These are phyloP conservation scores for Melanostoma mellinum DNA, from an alignment of 2,888 invertebrate species.

Conservation along the genomic window DNA sequence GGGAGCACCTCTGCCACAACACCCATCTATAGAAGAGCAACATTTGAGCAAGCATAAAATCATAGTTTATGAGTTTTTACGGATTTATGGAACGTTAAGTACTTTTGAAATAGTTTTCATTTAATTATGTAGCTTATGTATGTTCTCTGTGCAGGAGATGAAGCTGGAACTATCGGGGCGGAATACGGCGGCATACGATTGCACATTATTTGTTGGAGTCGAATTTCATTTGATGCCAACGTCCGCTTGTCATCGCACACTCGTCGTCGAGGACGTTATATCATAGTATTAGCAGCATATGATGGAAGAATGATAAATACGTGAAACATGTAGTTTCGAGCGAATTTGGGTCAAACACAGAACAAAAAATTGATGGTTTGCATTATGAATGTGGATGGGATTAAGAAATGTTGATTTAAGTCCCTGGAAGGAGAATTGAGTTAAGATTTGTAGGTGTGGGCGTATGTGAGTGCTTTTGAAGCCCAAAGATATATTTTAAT, in stretches of 20 bases:
- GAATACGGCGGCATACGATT: constrained; percentile 56
- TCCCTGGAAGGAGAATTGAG: constrained; percentile 72
- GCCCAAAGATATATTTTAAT: constrained; percentile 69
- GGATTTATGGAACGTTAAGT: constrained; percentile 74
- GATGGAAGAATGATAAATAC: constrained; percentile 40
- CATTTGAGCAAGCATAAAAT: constrained; percentile 73
- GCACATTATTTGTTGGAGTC: constrained; percentile 68
- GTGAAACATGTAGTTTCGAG: constrained; percentile 54
- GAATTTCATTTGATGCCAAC: constrained; percentile 69
- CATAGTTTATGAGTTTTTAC: constrained; percentile 73
- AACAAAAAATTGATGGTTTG: constrained; percentile 31
- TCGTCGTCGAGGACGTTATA: constrained; percentile 47
- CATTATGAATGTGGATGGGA: constrained; percentile 39
- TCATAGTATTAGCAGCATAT: constrained; percentile 51
- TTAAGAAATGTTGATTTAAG: constrained; percentile 73
- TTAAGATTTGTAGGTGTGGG: constrained; percentile 70
- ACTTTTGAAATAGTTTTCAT: constrained; percentile 73
- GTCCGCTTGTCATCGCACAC: constrained; percentile 67
- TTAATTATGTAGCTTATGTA: constrained; percentile 73
- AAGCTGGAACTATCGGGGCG: constrained; percentile 25
- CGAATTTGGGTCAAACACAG: constrained; percentile 63
- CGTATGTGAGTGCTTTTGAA: constrained; percentile 53
- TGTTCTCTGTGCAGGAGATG: constrained; percentile 34
- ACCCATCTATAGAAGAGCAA: constrained; percentile 27
- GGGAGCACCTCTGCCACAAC: constrained; percentile 51